Base-by-base conservation (phyloP, 1,140 invertebrate genomes). In the Neodiprion virginianus region DNA sequence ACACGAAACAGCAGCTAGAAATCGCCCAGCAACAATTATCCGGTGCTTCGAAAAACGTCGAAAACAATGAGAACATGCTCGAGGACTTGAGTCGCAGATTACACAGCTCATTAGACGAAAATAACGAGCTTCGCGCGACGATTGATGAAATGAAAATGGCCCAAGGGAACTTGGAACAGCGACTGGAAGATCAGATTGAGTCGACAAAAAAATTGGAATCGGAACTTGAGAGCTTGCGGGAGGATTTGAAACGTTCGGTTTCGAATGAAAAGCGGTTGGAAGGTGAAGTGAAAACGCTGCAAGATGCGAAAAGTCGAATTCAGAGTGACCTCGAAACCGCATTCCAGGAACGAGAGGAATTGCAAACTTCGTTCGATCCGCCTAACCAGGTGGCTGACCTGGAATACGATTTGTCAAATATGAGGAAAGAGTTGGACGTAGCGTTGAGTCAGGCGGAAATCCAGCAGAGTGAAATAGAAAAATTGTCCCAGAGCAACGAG, bases 381-480 rank as follows among this genome's bases (percentile, higher is more conserved):
- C 0, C 69, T 1, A 77, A 72, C 28, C 69, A 76, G 7, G 85
- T 81, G 48, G 75, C 81, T 21, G 81, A 86, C 66, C 72, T 88
- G 40, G 81, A 87, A 11, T 84, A 84, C 61, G 85, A 85, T 76
- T 77, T 87, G 12, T 47, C 79, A 17, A 82, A 83, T 28, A 85
- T 85, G 82, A 78, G 82, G 11, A 81, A 83, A 48, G 83, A 87
- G 71, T 67, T 87, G 2, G 84, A 87, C 28, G 66, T 69, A 7
- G 74, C 82, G 5, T 72, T 84, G 5, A 77, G 76, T 14, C 72
- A 81, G 14, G 12, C 82, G 12, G 73, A 81, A 8, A 8, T 28
- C 1, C 79, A 75, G 8, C 72, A 81, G 10, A 61, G 12, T 1
- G 72, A 81, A 50, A 72, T 81, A 48, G 72, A 77, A 0, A 82